Base-by-base conservation (phyloP, 2,888 invertebrate genomes). In the Drosophila sordidapex region DNA sequence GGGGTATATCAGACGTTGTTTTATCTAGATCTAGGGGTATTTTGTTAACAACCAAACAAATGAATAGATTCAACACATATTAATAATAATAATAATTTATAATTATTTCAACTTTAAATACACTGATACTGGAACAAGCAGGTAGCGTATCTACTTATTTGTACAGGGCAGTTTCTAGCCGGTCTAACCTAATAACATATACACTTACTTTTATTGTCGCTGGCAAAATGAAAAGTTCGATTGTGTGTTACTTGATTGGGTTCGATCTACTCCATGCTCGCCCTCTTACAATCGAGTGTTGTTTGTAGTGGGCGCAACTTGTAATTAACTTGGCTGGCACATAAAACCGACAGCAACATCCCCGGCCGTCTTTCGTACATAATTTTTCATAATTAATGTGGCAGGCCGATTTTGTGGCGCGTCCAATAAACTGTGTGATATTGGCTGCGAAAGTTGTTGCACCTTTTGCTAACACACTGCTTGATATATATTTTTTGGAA, bases 221-320 rank as follows among this genome's bases (percentile, higher is more conserved):
- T 88, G 83, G 68, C 66, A 70, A 73, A 82, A 75, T 74, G 81
- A 85, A 87, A 81, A 89, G 72, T 86, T 83, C 75, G 83, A 82
- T 88, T 82, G 90, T 82, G 76, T 76, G 88, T 78, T 54, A 74
- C 83, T 84, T 85, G 87, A 89, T 85, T 85, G 89, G 80, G 70
- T 65, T 71, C 78, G 66, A 68, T 59, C 54, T 58, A 60, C 62
- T 63, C 56, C 38, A 33, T 49, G 53, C 67, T 64, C 70, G 18
- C 52, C 49, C 58, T 51, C 58, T 38, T 60, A 8, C 51, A 29
- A 48, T 52, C 74, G 64, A 52, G 67, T 73, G 65, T 79, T 69
- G 73, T 74, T 76, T 84, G 87, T 85, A 61, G 86, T 86, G 86
- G 90, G 90, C 90, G 90, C 88, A 87, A 76, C 76, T 85, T 85